phyloP scores from a whole-genome alignment of 2,888 invertebrate genomes.

The Anarsia innoxiella region DNA sequence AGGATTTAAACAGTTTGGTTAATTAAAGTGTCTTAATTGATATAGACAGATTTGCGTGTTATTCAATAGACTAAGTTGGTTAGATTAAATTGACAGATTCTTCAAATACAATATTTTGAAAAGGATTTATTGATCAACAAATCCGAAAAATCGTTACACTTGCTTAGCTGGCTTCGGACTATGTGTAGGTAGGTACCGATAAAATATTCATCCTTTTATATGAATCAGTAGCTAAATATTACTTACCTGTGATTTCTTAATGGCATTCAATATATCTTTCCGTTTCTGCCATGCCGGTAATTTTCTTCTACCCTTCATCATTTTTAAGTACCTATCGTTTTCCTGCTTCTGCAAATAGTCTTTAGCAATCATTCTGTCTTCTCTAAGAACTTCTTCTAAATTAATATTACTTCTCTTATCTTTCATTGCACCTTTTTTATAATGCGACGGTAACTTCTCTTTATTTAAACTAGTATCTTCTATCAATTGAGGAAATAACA shows the following conservation, averaged over 20 bases:
- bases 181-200: no score
- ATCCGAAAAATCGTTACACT: no score
- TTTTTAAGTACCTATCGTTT: constrained; percentile 78
- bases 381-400: constrained; percentile 70
- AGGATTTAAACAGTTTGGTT: no score
- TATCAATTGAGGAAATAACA: constrained; percentile 77
- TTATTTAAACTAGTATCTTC: constrained; percentile 41
- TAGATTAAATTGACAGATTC: no score
- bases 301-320: constrained; percentile 77
- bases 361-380: constrained; percentile 78
- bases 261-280: constrained; percentile 79
- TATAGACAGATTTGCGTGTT: no score
- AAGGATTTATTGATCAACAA: no score
- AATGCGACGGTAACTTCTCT: constrained; percentile 74
- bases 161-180: no score
- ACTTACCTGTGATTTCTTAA: constrained; percentile 76
- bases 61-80: no score
- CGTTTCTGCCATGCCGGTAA: constrained; percentile 84
- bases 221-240: no score
- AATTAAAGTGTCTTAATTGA: no score
- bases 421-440: constrained; percentile 77
- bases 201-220: no score
- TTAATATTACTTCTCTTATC: constrained; percentile 67
- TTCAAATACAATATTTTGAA: no score
- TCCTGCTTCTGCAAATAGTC: constrained; percentile 77